phyloP scores from a whole-genome alignment of 2,888 invertebrate genomes.

The Macrosoma leucophasiata region DNA sequence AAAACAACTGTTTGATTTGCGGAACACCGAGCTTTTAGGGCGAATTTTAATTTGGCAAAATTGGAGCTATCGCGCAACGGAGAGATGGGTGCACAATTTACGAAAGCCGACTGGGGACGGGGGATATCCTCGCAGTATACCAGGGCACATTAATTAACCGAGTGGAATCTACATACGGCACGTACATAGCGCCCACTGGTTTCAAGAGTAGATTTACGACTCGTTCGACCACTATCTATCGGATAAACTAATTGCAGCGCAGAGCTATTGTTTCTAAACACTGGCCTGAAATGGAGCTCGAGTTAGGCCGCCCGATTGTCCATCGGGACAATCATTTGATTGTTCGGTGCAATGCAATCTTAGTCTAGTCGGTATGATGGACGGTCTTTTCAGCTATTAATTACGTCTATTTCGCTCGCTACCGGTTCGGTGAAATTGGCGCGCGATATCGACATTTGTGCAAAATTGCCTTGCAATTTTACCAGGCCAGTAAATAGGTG shows the following conservation, averaged over 20 bases:
- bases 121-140: constrained; percentile 64
- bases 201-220: constrained; percentile 71
- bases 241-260: constrained; percentile 71
- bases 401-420: constrained; percentile 12
- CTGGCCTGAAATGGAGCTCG: constrained; percentile 56
- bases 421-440: constrained; percentile 11
- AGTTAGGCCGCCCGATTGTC: constrained; percentile 31
- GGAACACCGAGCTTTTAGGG: no score
- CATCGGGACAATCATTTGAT: constrained; percentile 48
- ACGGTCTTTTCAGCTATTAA: constrained; percentile 17
- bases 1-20: no score
- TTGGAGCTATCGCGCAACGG: constrained; percentile 56
- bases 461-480: no score
- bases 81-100: constrained; percentile 69
- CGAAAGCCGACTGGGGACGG: constrained; percentile 56
- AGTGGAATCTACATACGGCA: constrained; percentile 69
- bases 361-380: constrained; percentile 30
- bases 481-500: no score
- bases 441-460: no score
- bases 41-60: constrained; percentile 59
- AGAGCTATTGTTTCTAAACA: constrained; percentile 72
- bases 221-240: constrained; percentile 71
- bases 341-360: constrained; percentile 42
- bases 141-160: constrained; percentile 72
- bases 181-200: constrained; percentile 58